Percentiles rank a stretch among this genome's conserved stretches.
These are phyloP conservation scores for Smittia aterrima DNA, from an alignment of 2,888 invertebrate genomes.

Conservation along the genomic window DNA sequence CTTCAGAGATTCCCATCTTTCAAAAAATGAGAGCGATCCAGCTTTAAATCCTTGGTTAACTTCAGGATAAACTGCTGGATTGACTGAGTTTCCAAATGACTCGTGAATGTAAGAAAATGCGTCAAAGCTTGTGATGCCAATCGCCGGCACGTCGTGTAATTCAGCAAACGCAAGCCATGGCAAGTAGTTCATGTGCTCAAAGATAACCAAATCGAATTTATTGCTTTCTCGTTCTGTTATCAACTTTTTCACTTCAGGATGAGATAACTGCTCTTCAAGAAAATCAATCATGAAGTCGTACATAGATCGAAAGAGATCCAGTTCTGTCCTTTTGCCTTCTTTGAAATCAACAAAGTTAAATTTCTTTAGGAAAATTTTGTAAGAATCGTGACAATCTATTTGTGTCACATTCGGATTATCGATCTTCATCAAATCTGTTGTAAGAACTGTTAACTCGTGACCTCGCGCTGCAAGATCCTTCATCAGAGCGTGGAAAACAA, in stretches of 20 bases:
- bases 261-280: slow-evolving; percentile 20
- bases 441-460: slow-evolving; percentile 45
- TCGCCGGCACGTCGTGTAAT: slow-evolving; percentile 44
- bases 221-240: slow-evolving; percentile 44
- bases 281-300: background rate
- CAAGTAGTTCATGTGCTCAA: slow-evolving; percentile 44
- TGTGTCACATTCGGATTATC: slow-evolving; percentile 34
- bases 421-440: slow-evolving; percentile 21
- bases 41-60: slow-evolving; percentile 46
- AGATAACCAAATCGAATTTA: slow-evolving; percentile 47
- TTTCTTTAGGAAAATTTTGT: background rate
- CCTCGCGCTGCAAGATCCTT: slow-evolving; percentile 49
- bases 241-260: slow-evolving; percentile 45
- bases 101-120: slow-evolving; percentile 46
- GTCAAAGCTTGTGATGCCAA: slow-evolving; percentile 47
- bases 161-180: slow-evolving; percentile 45
- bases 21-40: slow-evolving; percentile 51
- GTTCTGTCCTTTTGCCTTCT: background rate
- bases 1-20: slow-evolving; percentile 45
- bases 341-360: slow-evolving; percentile 4
- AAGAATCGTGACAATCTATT: slow-evolving; percentile 25
- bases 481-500: slow-evolving; percentile 50
- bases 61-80: slow-evolving; percentile 47
- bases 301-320: background rate
- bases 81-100: slow-evolving; percentile 46